These are phyloP conservation scores for Garra rufa DNA, from an alignment of 2,113 vertebrate species.

Conservation along the genomic window DNA sequence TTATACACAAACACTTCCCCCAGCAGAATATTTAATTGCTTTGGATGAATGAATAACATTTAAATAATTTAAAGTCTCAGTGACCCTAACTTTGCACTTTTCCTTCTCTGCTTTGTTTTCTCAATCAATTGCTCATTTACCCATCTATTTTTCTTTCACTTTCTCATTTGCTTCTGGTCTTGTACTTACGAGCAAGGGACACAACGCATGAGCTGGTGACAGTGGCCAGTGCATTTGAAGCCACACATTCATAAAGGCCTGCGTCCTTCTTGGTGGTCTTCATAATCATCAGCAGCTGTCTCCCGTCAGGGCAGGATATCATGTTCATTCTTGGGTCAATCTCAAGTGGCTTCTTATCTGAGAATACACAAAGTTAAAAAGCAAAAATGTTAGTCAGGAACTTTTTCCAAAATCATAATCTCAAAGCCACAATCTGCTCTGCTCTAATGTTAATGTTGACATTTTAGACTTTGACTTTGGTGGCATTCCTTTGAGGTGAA, in stretches of 20 bases:
- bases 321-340: slow-evolving; percentile 84
- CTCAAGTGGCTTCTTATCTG: slow-evolving; percentile 89
- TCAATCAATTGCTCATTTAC: not conserved
- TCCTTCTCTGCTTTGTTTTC: not conserved
- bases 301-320: slow-evolving; percentile 90
- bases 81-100: not conserved
- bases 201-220: slow-evolving; percentile 91
- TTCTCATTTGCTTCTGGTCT: not conserved
- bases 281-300: slow-evolving; percentile 93
- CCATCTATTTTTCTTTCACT: not conserved
- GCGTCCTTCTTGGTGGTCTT: slow-evolving; percentile 88
- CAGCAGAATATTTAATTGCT: not conserved
- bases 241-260: slow-evolving; percentile 93
- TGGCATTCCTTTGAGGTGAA: slow-evolving; percentile 4
- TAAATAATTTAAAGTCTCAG: not conserved
- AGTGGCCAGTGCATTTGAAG: slow-evolving; percentile 85
- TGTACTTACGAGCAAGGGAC: slow-evolving; percentile 90
- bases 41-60: not conserved
- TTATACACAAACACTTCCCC: not conserved
- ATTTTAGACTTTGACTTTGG: slow-evolving; percentile 21
- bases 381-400: not conserved
- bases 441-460: slow-evolving; percentile 7
- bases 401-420: slow-evolving; percentile 16
- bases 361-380: not conserved
- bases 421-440: not conserved